Evolutionary conservation across 2,888 invertebrate species (phyloP).

Genomic region (Acanthosoma haemorrhoidale): DNA sequence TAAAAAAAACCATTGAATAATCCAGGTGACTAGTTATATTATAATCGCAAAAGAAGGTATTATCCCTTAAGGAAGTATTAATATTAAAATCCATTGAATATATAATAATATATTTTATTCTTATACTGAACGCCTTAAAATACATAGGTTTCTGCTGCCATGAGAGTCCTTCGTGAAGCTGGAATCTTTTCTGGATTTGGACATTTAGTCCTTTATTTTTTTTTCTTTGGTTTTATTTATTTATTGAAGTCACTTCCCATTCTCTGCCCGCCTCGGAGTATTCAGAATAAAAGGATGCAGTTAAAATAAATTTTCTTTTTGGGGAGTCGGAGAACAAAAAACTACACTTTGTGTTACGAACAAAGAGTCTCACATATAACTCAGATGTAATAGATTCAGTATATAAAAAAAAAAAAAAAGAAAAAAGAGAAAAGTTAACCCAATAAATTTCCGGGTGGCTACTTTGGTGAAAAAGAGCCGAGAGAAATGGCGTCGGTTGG

Average conservation of each 20-base stretch:
- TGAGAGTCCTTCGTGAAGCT: no score
- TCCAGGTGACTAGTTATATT: no score
- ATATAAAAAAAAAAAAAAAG: constrained; percentile 19
- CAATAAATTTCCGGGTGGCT: constrained; percentile 36
- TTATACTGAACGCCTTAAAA: no score
- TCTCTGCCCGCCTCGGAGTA: neutral
- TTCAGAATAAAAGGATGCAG: constrained; percentile 24
- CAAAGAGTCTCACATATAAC: constrained; percentile 38
- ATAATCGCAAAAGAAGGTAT: no score
- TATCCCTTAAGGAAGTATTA: no score
- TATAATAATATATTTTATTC: no score
- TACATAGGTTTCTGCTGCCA: no score
- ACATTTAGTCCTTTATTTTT: neutral
- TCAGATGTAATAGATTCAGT: constrained; percentile 38
- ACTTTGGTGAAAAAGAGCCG: constrained; percentile 29
- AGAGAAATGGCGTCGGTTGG: constrained; percentile 28
- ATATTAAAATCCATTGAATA: no score
- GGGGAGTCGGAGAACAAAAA: constrained; percentile 19
- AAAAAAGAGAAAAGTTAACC: constrained; percentile 32
- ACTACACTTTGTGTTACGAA: constrained; percentile 35
- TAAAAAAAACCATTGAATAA: no score
- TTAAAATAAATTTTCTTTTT: constrained; percentile 28
- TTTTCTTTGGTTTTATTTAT: constrained; percentile 20
- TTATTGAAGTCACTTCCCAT: constrained; percentile 19
- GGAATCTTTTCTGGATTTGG: no score